A percentile compares a stretch with the other conserved stretches of the same genome.
These are phyloP conservation scores for Norana najaformis DNA, from an alignment of 2,888 invertebrate genomes.

Conservation along the genomic window DNA sequence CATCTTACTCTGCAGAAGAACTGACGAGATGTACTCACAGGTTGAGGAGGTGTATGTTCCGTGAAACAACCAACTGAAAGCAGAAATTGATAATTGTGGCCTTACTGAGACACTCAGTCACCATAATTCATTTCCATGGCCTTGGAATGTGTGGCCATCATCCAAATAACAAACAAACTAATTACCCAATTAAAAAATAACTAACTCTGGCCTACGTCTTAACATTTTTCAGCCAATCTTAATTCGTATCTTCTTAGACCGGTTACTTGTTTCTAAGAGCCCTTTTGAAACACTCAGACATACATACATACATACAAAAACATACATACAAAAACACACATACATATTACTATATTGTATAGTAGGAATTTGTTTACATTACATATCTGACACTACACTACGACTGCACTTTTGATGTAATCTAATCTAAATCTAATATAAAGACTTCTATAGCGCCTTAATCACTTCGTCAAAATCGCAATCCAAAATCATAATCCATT, in stretches of 20 bases:
- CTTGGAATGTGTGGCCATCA: background rate
- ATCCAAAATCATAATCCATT: no score
- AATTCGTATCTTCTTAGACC: background rate
- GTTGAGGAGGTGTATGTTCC: background rate
- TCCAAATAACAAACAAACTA: background rate
- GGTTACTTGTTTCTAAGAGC: background rate
- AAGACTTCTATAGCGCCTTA: no score
- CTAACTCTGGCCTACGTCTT: background rate
- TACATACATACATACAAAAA: no score
- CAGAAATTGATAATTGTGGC: background rate
- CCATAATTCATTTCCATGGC: background rate
- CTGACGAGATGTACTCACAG: background rate
- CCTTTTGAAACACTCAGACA: no score
- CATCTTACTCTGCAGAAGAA: no score
- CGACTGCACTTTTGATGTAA: no score
- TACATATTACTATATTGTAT: no score
- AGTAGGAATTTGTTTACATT: no score
- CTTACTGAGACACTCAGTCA: background rate
- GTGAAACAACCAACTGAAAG: constrained; percentile 13
- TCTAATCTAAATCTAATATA: no score
- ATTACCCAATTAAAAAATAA: no score
- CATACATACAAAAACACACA: background rate
- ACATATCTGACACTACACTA: no score
- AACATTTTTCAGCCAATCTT: background rate
- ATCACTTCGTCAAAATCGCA: no score